phyloP scores from a whole-genome alignment of 2,888 invertebrate species.

The Drosophila multiciliata region DNA sequence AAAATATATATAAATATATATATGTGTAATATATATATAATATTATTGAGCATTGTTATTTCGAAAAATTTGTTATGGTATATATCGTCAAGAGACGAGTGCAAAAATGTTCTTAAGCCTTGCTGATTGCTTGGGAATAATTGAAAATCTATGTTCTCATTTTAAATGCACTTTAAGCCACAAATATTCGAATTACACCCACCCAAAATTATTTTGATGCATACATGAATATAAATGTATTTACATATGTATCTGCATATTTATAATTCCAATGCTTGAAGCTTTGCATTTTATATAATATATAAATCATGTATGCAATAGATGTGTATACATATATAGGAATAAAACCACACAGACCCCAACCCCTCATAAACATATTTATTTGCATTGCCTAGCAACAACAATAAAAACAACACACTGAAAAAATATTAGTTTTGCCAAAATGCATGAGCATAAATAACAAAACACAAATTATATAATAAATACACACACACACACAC shows the following conservation, averaged over 20 bases:
- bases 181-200: background rate
- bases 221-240: background rate
- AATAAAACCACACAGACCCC: background rate
- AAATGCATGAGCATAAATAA: constrained; percentile 61
- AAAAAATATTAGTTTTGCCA: constrained; percentile 43
- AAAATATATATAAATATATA: too few relatives aligned
- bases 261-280: constrained; percentile 40
- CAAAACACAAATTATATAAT: constrained; percentile 75
- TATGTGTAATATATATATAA: too few relatives aligned
- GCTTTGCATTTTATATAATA: constrained; percentile 49
- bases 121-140: background rate
- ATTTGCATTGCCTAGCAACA: constrained; percentile 64
- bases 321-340: constrained; percentile 21
- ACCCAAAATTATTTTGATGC: constrained; percentile 8
- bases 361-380: background rate
- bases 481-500: constrained; percentile 34
- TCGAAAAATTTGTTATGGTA: too few relatives aligned
- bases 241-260: constrained; percentile 13
- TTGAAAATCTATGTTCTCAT: constrained; percentile 13
- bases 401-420: constrained; percentile 18
- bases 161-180: constrained; percentile 24
- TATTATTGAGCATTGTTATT: too few relatives aligned
- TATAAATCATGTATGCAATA: constrained; percentile 45
- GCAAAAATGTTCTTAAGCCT: background rate
- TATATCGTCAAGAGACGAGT: background rate